A percentile compares a stretch with the other conserved stretches of the same genome.
These are phyloP conservation scores for Dicaeum eximium DNA, from an alignment of 2,113 vertebrate genomes.

Conservation along the genomic window DNA sequence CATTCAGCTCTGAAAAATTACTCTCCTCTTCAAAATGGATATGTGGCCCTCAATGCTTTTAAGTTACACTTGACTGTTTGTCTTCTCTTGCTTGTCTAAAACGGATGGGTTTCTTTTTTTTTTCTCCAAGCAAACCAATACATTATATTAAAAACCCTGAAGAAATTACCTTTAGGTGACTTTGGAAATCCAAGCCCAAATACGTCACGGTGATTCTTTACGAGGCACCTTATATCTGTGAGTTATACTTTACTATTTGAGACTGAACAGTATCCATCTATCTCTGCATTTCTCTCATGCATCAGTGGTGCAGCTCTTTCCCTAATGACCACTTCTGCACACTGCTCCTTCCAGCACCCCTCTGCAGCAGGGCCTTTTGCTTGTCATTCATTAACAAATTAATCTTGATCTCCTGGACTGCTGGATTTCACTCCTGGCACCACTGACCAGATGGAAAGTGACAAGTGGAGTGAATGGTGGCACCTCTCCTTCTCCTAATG, in stretches of 20 bases:
- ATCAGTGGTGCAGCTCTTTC: background rate
- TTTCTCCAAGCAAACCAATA: background rate
- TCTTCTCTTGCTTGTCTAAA: background rate
- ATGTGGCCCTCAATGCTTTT: background rate
- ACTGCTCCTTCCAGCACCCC: background rate
- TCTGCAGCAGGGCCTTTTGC: background rate
- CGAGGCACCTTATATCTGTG: background rate
- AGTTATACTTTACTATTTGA: background rate
- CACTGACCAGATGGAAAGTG: background rate
- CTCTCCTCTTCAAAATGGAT: background rate
- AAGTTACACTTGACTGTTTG: background rate
- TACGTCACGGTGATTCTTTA: background rate
- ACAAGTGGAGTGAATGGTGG: constrained; percentile 25
- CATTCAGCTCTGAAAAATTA: background rate
- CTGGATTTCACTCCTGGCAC: constrained; percentile 13
- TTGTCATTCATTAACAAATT: constrained; percentile 13
- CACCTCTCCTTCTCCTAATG: background rate
- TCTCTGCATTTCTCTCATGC: background rate
- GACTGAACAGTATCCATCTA: background rate
- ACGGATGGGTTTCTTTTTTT: background rate
- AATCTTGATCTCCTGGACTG: background rate
- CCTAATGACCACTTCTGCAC: background rate
- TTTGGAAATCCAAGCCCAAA: constrained; percentile 18
- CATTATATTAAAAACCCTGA: background rate
- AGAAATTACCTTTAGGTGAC: background rate